Evolutionary conservation across 2,113 vertebrate genomes (phyloP), one percentile per base, ranked within the genome.

Genomic region (Mugil cephalus): DNA sequence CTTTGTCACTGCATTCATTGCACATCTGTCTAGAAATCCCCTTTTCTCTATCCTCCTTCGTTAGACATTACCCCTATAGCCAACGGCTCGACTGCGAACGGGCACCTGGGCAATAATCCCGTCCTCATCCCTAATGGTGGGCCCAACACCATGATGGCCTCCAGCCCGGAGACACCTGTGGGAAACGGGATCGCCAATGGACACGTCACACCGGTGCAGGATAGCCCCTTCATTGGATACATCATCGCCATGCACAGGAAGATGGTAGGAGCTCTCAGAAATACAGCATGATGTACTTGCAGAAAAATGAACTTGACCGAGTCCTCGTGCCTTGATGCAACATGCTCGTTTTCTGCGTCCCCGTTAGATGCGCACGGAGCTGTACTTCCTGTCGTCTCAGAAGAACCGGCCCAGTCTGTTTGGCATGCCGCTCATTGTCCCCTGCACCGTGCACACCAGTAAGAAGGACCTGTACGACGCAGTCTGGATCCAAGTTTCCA

Each of bases 181-280:
- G 80, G 93, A 77, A 92, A 94, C 53, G 95, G 96, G 55, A 63
- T 95, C 10, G 80, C 93, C 61, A 99, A 99, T 0, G 96, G 96
- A 9, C 97, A 98, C 21, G 73, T 94, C 74, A 83, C 94, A 11
- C 86, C 91, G 0, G 81, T 96, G 63, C 90, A 94, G 45, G 96
- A 97, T 30, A 98, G 94, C 68, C 95, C 97, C 0, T 97, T 97
- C 86, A 97, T 91, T 6, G 97, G 98, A 0, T 99, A 99, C 91
- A 98, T 99, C 83, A 99, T 99, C 61, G 98, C 98, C 67, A 95
- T 99, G 87, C 98, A 99, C 91, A 95, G 98, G 73, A 99, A 99
- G 90, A 99, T 99, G 98, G 98, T 99, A 81, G 92, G 95, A 35
- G 17, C 4, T 47, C n/a, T 9, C n/a, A 42, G 1, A 12, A 17